Evolutionary conservation across 2,888 invertebrate species (phyloP).

Genomic region (Polymixis flavicincta): DNA sequence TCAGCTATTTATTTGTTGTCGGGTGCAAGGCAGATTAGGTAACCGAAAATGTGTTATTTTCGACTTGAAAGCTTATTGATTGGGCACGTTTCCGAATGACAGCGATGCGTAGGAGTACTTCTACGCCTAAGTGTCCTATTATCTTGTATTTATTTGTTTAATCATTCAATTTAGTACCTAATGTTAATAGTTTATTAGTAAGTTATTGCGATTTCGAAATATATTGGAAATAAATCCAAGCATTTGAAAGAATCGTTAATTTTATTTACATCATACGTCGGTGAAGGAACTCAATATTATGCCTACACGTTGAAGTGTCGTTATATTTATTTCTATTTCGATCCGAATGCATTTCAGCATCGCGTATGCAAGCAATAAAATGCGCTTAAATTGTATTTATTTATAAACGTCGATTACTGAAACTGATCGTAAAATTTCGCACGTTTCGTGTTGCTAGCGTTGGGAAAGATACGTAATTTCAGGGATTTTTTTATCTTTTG

Average conservation of each 20-base stretch:
- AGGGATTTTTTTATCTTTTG: constrained; percentile 1
- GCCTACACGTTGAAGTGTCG: constrained; percentile 67
- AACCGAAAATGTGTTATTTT: too few relatives aligned
- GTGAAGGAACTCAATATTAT: constrained; percentile 61
- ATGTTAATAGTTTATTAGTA: too few relatives aligned
- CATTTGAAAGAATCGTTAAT: constrained; percentile 11
- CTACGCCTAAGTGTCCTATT: too few relatives aligned
- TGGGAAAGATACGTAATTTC: background rate
- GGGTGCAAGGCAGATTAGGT: too few relatives aligned
- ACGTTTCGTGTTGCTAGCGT: constrained; percentile 61
- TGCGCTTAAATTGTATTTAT: constrained; percentile 84
- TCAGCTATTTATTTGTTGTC: too few relatives aligned
- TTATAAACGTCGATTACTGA: constrained; percentile 83
- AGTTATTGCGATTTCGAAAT: too few relatives aligned
- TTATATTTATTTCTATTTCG: constrained; percentile 73
- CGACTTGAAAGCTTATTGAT: too few relatives aligned
- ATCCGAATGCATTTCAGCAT: constrained; percentile 70
- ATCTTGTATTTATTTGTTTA: too few relatives aligned
- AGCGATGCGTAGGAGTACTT: too few relatives aligned
- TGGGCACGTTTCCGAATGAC: too few relatives aligned
- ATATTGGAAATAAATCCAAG: constrained; percentile 1
- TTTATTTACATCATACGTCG: constrained; percentile 40
- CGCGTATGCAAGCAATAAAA: constrained; percentile 78
- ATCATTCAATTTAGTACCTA: too few relatives aligned
- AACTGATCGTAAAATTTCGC: constrained; percentile 81